Base-by-base conservation (phyloP, 2,888 invertebrate genomes). In the Automeris io region DNA sequence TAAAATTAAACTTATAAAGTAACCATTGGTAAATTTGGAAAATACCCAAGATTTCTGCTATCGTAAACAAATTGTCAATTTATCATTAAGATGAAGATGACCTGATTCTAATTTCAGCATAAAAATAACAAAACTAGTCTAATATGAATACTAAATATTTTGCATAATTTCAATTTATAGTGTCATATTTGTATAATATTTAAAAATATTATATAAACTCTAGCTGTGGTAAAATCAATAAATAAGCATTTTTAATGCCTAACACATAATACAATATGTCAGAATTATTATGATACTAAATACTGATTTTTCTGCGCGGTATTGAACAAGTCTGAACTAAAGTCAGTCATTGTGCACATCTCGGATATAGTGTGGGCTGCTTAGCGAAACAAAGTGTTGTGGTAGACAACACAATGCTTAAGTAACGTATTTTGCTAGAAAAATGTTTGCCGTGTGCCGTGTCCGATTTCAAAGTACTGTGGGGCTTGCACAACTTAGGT, bases 381-480 rank as follows among this genome's bases (percentile, higher is more conserved):
- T 23, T 18, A 31, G 29, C 18, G 24, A 13, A 16, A 33, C 21
- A 23, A 35, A 47, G 37, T 39, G 44, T 43, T 54, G 53, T 54
- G 50, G 42, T 39, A 53, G 62, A 68, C 54, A 69, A 61, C 60
- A 70, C 53, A 62, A 60, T 57, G 55, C 62, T 79, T 74, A 66
- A 60, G 69, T 78, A 76, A 76, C 75, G 57, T 60, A 56, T 64
- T 67, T 70, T 61, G 62, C 72, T 68, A 70, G 72, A 76, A 79
- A 73, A 76, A 81, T 79, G 78, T 75, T 61, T 72, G 71, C 65
- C 73, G 75, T 59, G 60, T 80, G 71, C 65, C 73, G 75, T 59
- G 60, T 80, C 70, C 57, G 63, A 76, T 79, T 76, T 74, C 80
- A 79, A 76, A 73, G 73, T 57, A 62, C 64, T 61, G 65, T 59